Evolutionary conservation across 2,797 vertebrate species (phyloP).

Genomic region (Chrysocyon brachyurus): DNA sequence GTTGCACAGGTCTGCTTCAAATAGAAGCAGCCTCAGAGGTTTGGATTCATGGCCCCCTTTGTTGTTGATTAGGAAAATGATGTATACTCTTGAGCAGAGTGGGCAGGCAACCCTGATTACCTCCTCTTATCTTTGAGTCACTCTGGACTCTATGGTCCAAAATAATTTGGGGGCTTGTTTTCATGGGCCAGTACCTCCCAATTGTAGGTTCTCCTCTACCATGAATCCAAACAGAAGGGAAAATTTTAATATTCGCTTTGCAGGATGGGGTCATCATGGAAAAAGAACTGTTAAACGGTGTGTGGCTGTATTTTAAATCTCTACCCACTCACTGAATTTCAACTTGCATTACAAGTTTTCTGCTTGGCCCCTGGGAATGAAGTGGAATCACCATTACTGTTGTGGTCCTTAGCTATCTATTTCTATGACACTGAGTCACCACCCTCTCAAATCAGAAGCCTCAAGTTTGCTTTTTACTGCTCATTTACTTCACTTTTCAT

Average conservation of each 20-base stretch:
- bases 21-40: neutral
- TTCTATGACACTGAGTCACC: neutral
- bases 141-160: neutral
- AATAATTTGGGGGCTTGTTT: conserved; percentile 13
- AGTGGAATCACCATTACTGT: neutral
- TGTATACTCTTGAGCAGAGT: neutral
- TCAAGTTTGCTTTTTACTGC: conserved; percentile 16
- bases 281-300: neutral
- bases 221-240: neutral
- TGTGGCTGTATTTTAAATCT: conserved; percentile 34
- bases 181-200: neutral
- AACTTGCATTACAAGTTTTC: conserved; percentile 19
- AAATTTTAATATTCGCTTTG: conserved; percentile 47
- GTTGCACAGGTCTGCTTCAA: neutral
- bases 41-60: neutral
- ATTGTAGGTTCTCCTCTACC: neutral
- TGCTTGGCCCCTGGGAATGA: neutral
- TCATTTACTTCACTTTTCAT: conserved; percentile 47
- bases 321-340: neutral
- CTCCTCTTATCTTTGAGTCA: neutral
- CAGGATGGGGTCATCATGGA: neutral
- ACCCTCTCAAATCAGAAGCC: neutral
- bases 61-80: neutral
- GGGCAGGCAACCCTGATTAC: neutral
- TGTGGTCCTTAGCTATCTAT: neutral